These are phyloP conservation scores for Ormyrus thymus DNA, from an alignment of 2,888 invertebrate genomes.

Conservation along the genomic window DNA sequence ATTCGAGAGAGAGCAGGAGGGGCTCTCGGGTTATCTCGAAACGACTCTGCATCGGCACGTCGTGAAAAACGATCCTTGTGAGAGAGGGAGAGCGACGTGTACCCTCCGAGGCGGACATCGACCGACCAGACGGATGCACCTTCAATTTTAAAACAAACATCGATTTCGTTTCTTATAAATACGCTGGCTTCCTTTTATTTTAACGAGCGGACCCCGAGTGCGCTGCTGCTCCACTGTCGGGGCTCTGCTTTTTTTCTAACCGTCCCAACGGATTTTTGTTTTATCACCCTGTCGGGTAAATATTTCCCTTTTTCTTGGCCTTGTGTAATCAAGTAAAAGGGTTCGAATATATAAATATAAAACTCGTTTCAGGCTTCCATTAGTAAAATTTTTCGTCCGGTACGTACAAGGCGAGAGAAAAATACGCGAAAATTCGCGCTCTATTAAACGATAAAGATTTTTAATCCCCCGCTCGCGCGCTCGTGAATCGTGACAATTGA, in stretches of 20 bases:
- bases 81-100: conserved; percentile 60
- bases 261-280: conserved; percentile 33
- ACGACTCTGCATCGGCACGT: conserved; percentile 58
- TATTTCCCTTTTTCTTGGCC: conserved; percentile 37
- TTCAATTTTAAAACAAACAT: conserved; percentile 64
- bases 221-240: not conserved
- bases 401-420: not conserved
- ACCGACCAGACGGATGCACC: conserved; percentile 56
- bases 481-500: conserved; percentile 30
- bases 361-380: conserved; percentile 29
- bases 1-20: conserved; percentile 48
- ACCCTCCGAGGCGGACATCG: conserved; percentile 41
- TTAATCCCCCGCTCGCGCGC: conserved; percentile 20
- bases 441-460: conserved; percentile 45
- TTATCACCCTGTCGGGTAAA: conserved; percentile 32
- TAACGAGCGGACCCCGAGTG: no score
- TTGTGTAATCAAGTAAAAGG: conserved; percentile 43
- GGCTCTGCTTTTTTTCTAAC: conserved; percentile 28
- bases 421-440: conserved; percentile 16
- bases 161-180: conserved; percentile 54
- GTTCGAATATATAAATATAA: conserved; percentile 21
- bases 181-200: not conserved
- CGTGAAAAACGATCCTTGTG: conserved; percentile 71
- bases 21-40: conserved; percentile 63
- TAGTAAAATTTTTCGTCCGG: not conserved